Percentiles rank a stretch among this genome's conserved stretches.
Evolutionary conservation across 2,113 vertebrate genomes (phyloP).

Genomic region (Ancistrus triradiatus): DNA sequence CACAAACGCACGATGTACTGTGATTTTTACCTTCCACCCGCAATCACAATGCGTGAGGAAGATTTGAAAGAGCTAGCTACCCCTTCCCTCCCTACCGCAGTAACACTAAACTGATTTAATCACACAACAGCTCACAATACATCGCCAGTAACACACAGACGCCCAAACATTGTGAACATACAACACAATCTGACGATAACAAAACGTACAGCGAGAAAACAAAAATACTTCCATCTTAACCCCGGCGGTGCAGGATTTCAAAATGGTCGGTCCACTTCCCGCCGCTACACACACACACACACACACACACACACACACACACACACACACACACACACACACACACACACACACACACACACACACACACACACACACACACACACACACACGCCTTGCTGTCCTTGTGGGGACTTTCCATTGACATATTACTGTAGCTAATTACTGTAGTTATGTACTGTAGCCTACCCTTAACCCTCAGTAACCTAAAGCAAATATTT

Average conservation of each 20-base stretch:
- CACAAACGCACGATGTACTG: neutral
- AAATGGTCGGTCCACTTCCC: conserved; percentile 79
- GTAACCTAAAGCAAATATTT: too few species aligned
- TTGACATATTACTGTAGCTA: too few species aligned
- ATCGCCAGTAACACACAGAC: neutral
- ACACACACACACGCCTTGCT: too few species aligned
- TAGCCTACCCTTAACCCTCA: too few species aligned
- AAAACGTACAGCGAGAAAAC: neutral
- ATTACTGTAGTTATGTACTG: too few species aligned
- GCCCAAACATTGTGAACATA: neutral
- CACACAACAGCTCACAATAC: neutral
- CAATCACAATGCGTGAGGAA: too few species aligned
- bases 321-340: neutral
- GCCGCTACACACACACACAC: conserved; percentile 38
- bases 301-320: neutral
- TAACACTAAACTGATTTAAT: neutral
- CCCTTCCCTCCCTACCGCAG: neutral
- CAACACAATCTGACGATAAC: neutral
- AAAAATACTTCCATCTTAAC: conserved; percentile 73
- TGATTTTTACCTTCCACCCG: too few species aligned
- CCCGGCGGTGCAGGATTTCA: conserved; percentile 70
- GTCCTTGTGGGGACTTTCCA: too few species aligned
- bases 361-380: too few species aligned
- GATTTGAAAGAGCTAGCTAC: conserved; percentile 20
- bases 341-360: neutral